Conservation (phyloP, 2,888 invertebrate species). For the Idaea biselata region DNA sequence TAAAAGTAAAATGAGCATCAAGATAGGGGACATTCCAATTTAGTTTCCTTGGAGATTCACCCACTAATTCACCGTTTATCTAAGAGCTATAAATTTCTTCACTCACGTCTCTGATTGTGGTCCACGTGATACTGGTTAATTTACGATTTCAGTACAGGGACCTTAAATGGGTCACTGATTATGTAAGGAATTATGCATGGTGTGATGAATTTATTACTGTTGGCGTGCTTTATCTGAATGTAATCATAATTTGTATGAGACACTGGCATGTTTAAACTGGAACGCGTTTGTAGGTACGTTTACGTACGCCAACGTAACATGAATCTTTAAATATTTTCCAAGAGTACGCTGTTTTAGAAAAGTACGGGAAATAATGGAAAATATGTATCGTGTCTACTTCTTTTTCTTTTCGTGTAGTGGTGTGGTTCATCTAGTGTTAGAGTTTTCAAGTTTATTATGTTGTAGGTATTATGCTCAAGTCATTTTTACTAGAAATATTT, state of each 20-base stretch:
- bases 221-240: constrained; percentile 4
- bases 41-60: constrained; percentile 24
- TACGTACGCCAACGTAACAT: no score
- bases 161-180: constrained; percentile 44
- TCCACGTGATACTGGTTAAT: constrained; percentile 44
- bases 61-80: constrained; percentile 39
- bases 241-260: constrained; percentile 2
- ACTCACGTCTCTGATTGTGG: constrained; percentile 39
- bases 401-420: no score
- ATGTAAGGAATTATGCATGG: constrained; percentile 38
- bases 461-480: no score
- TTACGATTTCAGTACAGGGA: constrained; percentile 37
- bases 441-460: no score
- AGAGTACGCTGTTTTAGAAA: not conserved
- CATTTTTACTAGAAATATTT: no score
- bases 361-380: no score
- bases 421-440: no score
- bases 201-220: constrained; percentile 30
- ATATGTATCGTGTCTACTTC: no score
- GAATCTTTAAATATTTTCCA: not conserved
- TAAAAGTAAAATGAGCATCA: constrained; percentile 19
- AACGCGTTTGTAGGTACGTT: not conserved
- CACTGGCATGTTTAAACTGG: not conserved
- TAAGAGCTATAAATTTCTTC: constrained; percentile 44
- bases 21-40: constrained; percentile 23